Conservation (phyloP, 30 jellyfish, hydroid and myxozoan species). For the Aurelia coerulea region DNA sequence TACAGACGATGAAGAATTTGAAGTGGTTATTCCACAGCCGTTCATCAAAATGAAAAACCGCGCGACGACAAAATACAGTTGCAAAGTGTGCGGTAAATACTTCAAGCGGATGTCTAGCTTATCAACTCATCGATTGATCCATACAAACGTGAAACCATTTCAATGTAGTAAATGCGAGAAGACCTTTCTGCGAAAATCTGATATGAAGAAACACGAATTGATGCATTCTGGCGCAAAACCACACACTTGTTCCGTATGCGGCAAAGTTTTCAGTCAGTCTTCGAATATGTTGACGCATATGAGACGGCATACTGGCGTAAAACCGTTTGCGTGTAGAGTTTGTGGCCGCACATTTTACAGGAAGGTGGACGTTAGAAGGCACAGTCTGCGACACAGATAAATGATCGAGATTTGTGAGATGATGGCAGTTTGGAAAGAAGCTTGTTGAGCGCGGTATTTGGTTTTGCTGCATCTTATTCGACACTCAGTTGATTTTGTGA, state of each 20-base stretch:
- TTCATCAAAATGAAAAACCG: conserved; percentile 42
- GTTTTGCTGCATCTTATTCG: no score
- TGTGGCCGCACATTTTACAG: conserved; percentile 97
- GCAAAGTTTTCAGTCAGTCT: conserved; percentile 95
- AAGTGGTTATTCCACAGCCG: conserved; percentile 59
- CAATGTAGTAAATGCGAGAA: conserved; percentile 93
- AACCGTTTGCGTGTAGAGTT: conserved; percentile 92
- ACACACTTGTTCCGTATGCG: conserved; percentile 95
- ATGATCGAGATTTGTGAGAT: no score
- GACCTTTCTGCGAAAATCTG: conserved; percentile 87
- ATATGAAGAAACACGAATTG: conserved; percentile 94
- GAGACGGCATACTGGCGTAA: conserved; percentile 93
- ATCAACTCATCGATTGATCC: conserved; percentile 94
- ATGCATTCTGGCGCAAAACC: conserved; percentile 98
- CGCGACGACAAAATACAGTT: conserved; percentile 56
- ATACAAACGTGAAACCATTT: conserved; percentile 90
- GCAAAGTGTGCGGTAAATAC: conserved; percentile 86
- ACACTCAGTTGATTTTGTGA: no score
- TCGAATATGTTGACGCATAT: conserved; percentile 92
- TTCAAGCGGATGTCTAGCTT: conserved; percentile 91
- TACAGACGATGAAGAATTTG: conserved; percentile 68
- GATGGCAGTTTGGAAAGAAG: no score
- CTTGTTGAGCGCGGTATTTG: no score
- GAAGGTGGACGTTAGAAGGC: conserved; percentile 94
- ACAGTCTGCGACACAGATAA: conserved; percentile 75